These are phyloP conservation scores for Piezodorus guildinii DNA, from an alignment of 1,140 invertebrate genomes.

Conservation along the genomic window DNA sequence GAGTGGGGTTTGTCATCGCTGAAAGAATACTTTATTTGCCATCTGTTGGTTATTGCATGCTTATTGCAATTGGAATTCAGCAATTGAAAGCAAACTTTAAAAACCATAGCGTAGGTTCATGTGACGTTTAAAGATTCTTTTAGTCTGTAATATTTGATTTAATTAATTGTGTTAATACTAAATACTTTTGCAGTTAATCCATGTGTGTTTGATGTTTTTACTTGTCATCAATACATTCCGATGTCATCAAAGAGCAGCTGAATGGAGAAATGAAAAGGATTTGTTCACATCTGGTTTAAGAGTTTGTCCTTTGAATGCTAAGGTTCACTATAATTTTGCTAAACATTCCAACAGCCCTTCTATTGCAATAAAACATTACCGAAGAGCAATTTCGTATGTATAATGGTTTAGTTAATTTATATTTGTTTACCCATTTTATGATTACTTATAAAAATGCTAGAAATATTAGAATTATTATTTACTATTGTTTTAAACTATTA, in stretches of 20 bases:
- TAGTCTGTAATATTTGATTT: too few relatives aligned
- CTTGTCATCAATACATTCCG: conserved; percentile 45
- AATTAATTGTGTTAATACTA: too few relatives aligned
- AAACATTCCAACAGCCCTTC: conserved; percentile 46
- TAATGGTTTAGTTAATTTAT: not conserved
- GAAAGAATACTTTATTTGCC: conserved; percentile 78
- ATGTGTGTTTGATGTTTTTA: conserved; percentile 35
- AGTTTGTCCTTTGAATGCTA: conserved; percentile 81
- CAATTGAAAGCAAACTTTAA: conserved; percentile 32
- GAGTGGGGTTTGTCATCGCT: conserved; percentile 84
- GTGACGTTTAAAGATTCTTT: too few relatives aligned
- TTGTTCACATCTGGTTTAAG: conserved; percentile 58
- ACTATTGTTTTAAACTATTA: too few relatives aligned
- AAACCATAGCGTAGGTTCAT: conserved; percentile 21
- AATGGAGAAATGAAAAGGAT: conserved; percentile 66
- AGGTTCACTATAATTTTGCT: conserved; percentile 93
- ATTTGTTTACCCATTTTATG: too few relatives aligned
- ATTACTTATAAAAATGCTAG: too few relatives aligned
- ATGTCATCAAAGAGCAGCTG: conserved; percentile 54
- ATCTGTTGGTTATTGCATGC: conserved; percentile 71
- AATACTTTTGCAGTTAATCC: conserved; percentile 24
- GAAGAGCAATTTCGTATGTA: conserved; percentile 55
- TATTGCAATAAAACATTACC: conserved; percentile 64
- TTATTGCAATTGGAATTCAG: conserved; percentile 54
- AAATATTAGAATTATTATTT: too few relatives aligned